Base-by-base conservation (phyloP, 2,113 vertebrate genomes). In the Ornithorhynchus anatinus region DNA sequence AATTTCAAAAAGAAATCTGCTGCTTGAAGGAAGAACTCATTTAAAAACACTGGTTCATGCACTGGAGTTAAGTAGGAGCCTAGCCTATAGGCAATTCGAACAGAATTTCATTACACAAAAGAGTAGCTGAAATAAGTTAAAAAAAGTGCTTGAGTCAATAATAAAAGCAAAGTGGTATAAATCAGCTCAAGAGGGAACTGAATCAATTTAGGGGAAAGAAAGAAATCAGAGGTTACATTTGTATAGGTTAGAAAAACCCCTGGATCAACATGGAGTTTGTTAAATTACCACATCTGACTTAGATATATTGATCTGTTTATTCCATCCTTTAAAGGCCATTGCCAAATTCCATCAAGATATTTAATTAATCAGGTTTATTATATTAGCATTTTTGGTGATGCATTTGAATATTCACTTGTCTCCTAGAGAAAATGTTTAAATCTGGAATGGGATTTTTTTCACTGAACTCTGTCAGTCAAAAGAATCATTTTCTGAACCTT, bases 131-230 rank as follows among this genome's bases (percentile, higher is more conserved):
- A 76, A 83, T 74, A 67, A 78, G 25, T 35, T n/a, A n/a, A 82
- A 76, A 16, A 80, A 73, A 75, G 23, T 54, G 29, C 12, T 32
- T 65, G 36, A 85, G 52, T 75, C 77, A 86, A 47, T 75, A 82
- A 71, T 35, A 76, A 82, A 83, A 80, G 4, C 14, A 45, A 69
- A 75, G 22, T 66, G 4, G 22, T 71, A 40, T 71, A 75, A 88
- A 82, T 86, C 39, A 67, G 7, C 63, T 85, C 53, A 65, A 81
- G 59, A 80, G 37, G 54, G 25, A 79, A 10, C 2, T 33, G 66
- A 67, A 70, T 84, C 29, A 75, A 68, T 37, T 77, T 82, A 64
- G 44, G 6, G 20, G 60, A 68, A 53, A 31, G 50, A 54, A 72
- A 56, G 5, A 61, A 40, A 48, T 1, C 11, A 27, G 6, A 70